Percentiles rank a stretch among this genome's conserved stretches.
These are phyloP conservation scores for Adela reaumurella DNA, from an alignment of 2,888 invertebrate genomes.

Conservation along the genomic window DNA sequence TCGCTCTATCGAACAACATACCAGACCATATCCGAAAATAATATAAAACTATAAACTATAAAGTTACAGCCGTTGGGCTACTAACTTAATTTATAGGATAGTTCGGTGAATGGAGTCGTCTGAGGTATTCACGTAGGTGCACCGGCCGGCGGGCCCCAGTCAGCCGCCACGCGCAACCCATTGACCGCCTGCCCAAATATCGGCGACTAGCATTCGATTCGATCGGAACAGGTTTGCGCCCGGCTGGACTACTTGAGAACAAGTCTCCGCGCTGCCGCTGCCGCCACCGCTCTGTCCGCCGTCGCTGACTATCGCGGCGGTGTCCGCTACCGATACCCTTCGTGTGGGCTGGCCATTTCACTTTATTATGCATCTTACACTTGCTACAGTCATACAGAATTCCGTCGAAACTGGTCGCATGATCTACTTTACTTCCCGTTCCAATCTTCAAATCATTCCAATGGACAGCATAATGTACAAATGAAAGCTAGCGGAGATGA, in stretches of 20 bases:
- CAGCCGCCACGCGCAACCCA: constrained; percentile 16
- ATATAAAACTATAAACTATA: background rate
- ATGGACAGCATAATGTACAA: too few species aligned
- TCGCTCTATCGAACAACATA: too few species aligned
- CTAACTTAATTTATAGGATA: background rate
- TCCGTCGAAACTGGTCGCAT: too few species aligned
- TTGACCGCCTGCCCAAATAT: constrained; percentile 28
- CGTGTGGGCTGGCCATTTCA: too few species aligned
- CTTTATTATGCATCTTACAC: too few species aligned
- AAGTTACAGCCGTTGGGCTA: background rate
- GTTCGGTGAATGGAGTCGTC: background rate
- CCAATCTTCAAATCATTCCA: too few species aligned
- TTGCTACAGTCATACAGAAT: too few species aligned
- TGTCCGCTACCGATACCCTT: constrained; percentile 12
- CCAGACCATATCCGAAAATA: too few species aligned
- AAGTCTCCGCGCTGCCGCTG: constrained; percentile 1
- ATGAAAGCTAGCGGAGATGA: too few species aligned
- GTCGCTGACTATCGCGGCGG: constrained; percentile 9
- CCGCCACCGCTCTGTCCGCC: constrained; percentile 14
- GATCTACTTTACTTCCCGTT: too few species aligned
- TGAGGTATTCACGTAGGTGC: background rate
- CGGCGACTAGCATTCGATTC: constrained; percentile 3
- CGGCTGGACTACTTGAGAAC: constrained; percentile 2
- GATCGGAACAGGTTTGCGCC: constrained; percentile 18
- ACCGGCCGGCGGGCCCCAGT: constrained; percentile 12